Conservation (phyloP, 2,113 vertebrate species). For the Gallinago jamesoni region DNA sequence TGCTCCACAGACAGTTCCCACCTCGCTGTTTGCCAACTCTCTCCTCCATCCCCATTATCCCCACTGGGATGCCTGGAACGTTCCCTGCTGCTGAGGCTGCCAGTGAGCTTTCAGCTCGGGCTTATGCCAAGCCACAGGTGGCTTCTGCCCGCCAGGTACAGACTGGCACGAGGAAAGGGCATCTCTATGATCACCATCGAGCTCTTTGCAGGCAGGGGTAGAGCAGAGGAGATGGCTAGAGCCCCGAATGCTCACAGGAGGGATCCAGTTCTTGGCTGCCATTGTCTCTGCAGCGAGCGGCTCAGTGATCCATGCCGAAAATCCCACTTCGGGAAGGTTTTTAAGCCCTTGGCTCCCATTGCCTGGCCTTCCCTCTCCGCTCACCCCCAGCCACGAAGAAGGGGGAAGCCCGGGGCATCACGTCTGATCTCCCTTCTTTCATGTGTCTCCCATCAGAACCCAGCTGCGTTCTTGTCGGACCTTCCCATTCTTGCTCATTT, state of each 20-base stretch:
- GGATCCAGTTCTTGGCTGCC: too few species aligned
- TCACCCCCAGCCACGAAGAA: accelerated
- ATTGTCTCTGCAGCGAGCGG: accelerated
- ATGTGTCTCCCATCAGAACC: background rate
- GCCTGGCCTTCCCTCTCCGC: too few species aligned
- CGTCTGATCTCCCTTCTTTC: background rate
- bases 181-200: background rate
- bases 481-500: background rate
- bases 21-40: background rate
- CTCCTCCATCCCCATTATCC: background rate
- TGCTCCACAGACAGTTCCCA: accelerated
- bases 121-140: background rate
- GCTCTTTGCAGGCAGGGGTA: accelerated
- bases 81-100: background rate
- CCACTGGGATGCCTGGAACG: accelerated
- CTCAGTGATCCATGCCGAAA: accelerated
- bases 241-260: accelerated
- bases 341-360: background rate
- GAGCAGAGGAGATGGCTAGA: background rate
- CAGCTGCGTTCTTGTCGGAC: background rate
- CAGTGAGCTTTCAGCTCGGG: background rate
- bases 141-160: background rate
- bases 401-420: background rate
- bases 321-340: background rate
- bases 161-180: background rate